Conservation (phyloP, 2,888 invertebrate species). For the Unio pictorum region DNA sequence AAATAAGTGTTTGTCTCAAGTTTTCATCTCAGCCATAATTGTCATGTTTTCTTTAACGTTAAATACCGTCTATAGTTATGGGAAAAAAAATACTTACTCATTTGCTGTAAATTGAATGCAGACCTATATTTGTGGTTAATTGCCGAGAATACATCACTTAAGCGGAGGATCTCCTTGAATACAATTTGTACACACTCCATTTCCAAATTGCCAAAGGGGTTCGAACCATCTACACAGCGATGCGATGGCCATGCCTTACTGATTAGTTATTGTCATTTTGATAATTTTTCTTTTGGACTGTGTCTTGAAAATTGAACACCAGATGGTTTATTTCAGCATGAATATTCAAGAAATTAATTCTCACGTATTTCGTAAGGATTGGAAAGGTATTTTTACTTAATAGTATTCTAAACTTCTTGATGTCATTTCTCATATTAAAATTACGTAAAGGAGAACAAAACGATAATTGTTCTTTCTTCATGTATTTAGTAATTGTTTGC, state of each 20-base stretch:
- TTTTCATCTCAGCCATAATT: too few species aligned
- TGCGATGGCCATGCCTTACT: constrained; percentile 57
- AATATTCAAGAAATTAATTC: too few species aligned
- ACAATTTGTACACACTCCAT: constrained; percentile 96
- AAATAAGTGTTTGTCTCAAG: too few species aligned
- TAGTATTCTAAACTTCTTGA: too few species aligned
- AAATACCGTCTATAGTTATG: not conserved
- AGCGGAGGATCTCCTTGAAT: constrained; percentile 89
- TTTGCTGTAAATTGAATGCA: constrained; percentile 79
- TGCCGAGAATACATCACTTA: constrained; percentile 83
- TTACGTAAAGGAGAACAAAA: too few species aligned
- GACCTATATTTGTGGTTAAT: constrained; percentile 86
- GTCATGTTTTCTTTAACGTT: not conserved
- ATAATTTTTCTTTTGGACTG: not conserved
- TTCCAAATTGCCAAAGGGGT: constrained; percentile 83
- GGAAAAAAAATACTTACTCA: constrained; percentile 75
- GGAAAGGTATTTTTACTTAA: too few species aligned
- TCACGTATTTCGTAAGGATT: too few species aligned
- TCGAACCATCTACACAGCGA: constrained; percentile 58
- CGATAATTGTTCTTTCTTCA: too few species aligned
- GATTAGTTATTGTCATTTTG: constrained; percentile 61
- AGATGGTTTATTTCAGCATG: too few species aligned
- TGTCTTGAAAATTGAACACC: too few species aligned
- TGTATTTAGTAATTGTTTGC: too few species aligned
- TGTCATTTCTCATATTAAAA: too few species aligned